Percentiles rank a stretch among this genome's conserved stretches.
Conservation (phyloP, 1,140 invertebrate genomes). For the silkworm (Bombyx mori) region DNA sequence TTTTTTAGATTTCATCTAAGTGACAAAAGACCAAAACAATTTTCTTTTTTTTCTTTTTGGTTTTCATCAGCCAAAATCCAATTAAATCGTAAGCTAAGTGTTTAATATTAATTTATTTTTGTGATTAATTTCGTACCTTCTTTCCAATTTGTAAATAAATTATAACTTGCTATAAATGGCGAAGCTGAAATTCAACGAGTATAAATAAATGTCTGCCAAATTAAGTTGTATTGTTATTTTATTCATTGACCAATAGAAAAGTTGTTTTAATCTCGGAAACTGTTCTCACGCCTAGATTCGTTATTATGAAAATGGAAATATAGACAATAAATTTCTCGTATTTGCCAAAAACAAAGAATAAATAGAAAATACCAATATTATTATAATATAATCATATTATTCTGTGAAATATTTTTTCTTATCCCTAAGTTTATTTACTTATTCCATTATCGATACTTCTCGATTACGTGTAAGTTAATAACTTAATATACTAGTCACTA, state of each 20-base stretch:
- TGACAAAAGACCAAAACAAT: conserved; percentile 40
- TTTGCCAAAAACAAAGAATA: too few species aligned
- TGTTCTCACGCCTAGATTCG: too few species aligned
- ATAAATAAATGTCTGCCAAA: conserved; percentile 71
- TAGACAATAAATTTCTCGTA: too few species aligned
- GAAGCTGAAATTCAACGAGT: conserved; percentile 65
- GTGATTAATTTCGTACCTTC: conserved; percentile 59
- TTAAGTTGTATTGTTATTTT: conserved; percentile 37
- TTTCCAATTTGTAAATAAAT: conserved; percentile 62
- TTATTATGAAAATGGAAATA: too few species aligned
- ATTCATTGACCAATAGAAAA: conserved; percentile 17
- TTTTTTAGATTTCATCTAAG: conserved; percentile 38
- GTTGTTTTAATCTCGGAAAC: too few species aligned
- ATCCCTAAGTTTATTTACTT: too few species aligned
- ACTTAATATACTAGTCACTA: too few species aligned
- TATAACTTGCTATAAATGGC: conserved; percentile 57
- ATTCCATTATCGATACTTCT: too few species aligned
- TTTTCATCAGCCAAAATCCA: conserved; percentile 56
- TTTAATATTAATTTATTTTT: conserved; percentile 55
- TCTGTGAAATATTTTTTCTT: too few species aligned
- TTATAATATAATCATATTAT: too few species aligned
- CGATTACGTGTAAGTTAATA: too few species aligned
- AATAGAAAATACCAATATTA: too few species aligned
- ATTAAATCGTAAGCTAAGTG: conserved; percentile 43
- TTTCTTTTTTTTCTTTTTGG: conserved; percentile 24